A percentile compares a stretch with the other conserved stretches of the same genome.
Conservation (phyloP, 2,797 vertebrate species). For the Anguilla marmorata region DNA sequence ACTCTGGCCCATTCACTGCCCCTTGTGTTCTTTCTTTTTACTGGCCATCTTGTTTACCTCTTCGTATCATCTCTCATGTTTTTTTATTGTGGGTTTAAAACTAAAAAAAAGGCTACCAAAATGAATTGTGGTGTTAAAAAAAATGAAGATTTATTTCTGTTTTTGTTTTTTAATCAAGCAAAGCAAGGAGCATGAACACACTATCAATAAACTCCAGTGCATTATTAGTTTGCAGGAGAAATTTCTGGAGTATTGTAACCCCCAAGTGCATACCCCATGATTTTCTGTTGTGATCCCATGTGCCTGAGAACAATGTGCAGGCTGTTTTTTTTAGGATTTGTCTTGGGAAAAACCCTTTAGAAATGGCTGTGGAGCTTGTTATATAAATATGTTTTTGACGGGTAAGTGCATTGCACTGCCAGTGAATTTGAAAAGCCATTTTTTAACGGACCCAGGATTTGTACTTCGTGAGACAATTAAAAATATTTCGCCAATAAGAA, state of each 20-base stretch:
- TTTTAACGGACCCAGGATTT: background rate
- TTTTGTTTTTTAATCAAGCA: constrained; percentile 6
- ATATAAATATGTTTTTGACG: background rate
- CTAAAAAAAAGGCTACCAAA: background rate
- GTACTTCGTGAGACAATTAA: background rate
- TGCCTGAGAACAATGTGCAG: background rate
- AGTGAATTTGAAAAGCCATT: background rate
- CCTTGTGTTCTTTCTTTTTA: background rate
- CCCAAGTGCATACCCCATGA: background rate
- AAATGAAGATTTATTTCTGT: background rate
- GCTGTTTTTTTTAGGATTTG: background rate
- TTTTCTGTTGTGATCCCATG: background rate
- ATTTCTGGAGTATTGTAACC: constrained; percentile 5
- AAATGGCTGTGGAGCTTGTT: background rate
- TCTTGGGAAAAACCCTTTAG: background rate
- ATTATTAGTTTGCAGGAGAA: background rate
- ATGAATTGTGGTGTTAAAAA: background rate
- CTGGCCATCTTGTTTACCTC: background rate
- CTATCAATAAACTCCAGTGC: background rate
- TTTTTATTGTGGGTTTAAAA: background rate
- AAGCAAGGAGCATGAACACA: background rate
- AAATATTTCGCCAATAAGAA: background rate
- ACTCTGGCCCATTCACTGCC: background rate
- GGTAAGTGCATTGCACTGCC: background rate
- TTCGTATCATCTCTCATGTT: background rate